Evolutionary conservation across 2,797 vertebrate genomes (phyloP).

Genomic region (Lindbergichthys nudifrons): DNA sequence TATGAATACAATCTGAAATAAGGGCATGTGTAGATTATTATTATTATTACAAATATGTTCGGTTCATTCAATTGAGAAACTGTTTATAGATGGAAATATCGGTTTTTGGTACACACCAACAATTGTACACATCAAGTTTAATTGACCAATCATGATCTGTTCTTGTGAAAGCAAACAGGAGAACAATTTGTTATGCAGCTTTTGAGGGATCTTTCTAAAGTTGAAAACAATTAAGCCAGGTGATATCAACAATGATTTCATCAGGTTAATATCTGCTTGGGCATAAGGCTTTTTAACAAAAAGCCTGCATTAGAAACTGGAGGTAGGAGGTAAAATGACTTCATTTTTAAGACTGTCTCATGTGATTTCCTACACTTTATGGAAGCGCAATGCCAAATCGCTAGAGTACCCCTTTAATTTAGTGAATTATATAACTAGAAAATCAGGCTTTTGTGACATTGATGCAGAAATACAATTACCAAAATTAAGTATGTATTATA

Average conservation of each 20-base stretch:
- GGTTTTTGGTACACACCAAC: slow-evolving; percentile 4
- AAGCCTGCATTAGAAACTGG: not conserved
- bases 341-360: not conserved
- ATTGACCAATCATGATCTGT: not conserved
- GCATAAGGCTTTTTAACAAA: not conserved
- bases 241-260: not conserved
- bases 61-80: not conserved
- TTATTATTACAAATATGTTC: slow-evolving; percentile 7
- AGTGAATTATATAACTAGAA: slow-evolving; percentile 2
- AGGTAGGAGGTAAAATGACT: not conserved
- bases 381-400: not conserved
- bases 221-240: not conserved
- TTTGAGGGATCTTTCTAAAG: not conserved
- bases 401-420: not conserved
- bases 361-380: not conserved
- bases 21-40: not conserved
- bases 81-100: not conserved
- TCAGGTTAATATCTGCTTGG: not conserved
- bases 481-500: not conserved
- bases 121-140: not conserved
- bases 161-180: slow-evolving; percentile 10
- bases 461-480: not conserved
- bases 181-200: not conserved
- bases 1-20: not conserved
- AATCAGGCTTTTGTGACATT: not conserved